Evolutionary conservation across 2,113 vertebrate species (phyloP), one percentile per base, ranked within the genome.

Genomic region (Pithys albifrons): DNA sequence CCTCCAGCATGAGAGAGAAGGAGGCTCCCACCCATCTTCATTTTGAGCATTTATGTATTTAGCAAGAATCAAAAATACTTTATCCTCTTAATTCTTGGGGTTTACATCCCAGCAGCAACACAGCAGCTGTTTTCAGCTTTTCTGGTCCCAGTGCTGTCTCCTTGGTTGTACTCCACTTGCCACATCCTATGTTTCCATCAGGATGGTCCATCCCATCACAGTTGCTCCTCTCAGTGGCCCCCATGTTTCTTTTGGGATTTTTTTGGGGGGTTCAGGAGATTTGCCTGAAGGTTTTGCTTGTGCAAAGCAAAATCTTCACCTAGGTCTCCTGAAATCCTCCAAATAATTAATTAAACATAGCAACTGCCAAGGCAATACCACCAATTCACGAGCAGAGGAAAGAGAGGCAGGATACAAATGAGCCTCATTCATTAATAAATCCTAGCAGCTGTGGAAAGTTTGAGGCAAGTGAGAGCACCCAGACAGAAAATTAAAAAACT

Each of bases 401-500:
- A 27, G 49, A 72, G 77, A 85, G 72, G 88, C 87, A 88, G 94
- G 88, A 96, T 94, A 87, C 88, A 92, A 49, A 92, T 0, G 92
- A 97, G 88, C 80, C 89, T 85, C 87, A 95, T 90, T 91, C 83
- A 29, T 97, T 97, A 96, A 96, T 96, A 96, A 97, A 96, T 95
- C 94, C 79, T 93, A 89, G 87, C 97, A 98, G 98, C 98, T 97
- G 97, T 98, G 98, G 98, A 98, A 98, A 98, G 96, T 98, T 96
- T 98, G 98, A 98, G 98, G 97, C 97, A 78, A 95, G 96, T 69
- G 85, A 96, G 97, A 95, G 98, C 97, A 98, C 97, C 97, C 97
- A 98, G 98, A 98, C 98, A 98, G 98, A 98, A 98, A 98, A 98
- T 98, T 97, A 97, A 98, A 98, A 98, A 98, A 93, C 97, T 98